Base-by-base conservation (phyloP, 1,140 invertebrate species). In the Coenobita brevimanus region DNA sequence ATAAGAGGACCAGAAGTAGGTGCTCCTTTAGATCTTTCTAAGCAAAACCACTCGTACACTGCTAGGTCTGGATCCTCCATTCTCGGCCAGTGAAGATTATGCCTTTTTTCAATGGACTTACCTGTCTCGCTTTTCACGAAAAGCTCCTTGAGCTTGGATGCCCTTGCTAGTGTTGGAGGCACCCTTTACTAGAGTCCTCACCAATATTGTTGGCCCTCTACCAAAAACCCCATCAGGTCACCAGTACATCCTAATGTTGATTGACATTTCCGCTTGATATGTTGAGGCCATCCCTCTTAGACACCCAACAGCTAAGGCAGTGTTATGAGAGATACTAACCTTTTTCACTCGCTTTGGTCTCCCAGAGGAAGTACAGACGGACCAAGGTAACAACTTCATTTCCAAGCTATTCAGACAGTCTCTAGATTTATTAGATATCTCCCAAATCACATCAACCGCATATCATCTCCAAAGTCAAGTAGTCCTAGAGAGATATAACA, bases 321-420 rank as follows among this genome's bases (percentile, higher is more conserved):
- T 67, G 13, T 57, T 82, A 3, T 27, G 24, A 24, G 33, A n/a
- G 13, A 15, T 82, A 17, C 4, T 82, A 6, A 41, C 0, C 24
- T 82, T 82, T 24, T 82, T 82, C 62, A 69, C 80, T 8, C 1
- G 8, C 1, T 81, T 81, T 81, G 79, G 79, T 10, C 27, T 81
- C 21, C 57, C 79, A 33, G 1, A 6, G 24, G 46, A 43, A 64
- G 60, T 81, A 1, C 79, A 81, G 21, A 41, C 79, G n/a, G 79
- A 81, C 57, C 54, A 64, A 57, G 79, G 79, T 2, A 38, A 15
- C 3, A 81, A 81, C 27, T 81, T 81, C 43, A 81, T 57, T 15
- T 71, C 64, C 21, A n/a, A 82, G 4, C 8, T 43, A 6, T 82
- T 82, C 27, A 17, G 41, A 46, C 13, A 82, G 38, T 21, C 33